A percentile compares a stretch with the other conserved stretches of the same genome.
phyloP scores from a whole-genome alignment of 2,113 vertebrate genomes.

The Numenius arquata region DNA sequence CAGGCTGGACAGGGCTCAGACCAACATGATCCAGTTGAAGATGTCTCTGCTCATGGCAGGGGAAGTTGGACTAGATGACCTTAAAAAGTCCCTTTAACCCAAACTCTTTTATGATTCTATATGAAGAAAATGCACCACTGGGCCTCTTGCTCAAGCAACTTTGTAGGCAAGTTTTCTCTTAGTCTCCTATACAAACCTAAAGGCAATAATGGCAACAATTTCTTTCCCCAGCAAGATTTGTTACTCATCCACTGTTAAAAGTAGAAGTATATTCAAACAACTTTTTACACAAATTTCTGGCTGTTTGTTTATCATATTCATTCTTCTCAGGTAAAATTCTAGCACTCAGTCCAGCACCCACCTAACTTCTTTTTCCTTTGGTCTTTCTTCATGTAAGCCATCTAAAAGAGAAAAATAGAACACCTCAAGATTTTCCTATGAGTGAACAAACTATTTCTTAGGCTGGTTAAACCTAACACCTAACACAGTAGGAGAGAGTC shows the following conservation, averaged over 20 bases:
- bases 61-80: background rate
- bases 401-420: background rate
- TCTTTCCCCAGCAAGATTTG: background rate
- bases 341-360: too few species aligned
- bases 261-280: background rate
- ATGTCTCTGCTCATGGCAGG: background rate
- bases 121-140: background rate
- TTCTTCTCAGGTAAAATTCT: background rate
- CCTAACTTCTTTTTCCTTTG: background rate
- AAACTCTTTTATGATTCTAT: background rate
- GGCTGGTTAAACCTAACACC: background rate
- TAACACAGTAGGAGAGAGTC: background rate
- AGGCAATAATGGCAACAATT: background rate
- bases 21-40: background rate
- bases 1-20: background rate
- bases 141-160: fast-evolving
- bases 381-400: background rate
- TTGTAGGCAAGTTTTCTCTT: background rate
- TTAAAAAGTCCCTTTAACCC: background rate
- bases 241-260: background rate
- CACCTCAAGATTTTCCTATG: background rate
- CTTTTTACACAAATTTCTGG: background rate
- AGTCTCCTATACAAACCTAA: background rate
- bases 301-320: background rate
- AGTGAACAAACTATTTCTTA: background rate